phyloP scores from a whole-genome alignment of 1,140 invertebrate genomes.

The Ceratina calcarata region DNA sequence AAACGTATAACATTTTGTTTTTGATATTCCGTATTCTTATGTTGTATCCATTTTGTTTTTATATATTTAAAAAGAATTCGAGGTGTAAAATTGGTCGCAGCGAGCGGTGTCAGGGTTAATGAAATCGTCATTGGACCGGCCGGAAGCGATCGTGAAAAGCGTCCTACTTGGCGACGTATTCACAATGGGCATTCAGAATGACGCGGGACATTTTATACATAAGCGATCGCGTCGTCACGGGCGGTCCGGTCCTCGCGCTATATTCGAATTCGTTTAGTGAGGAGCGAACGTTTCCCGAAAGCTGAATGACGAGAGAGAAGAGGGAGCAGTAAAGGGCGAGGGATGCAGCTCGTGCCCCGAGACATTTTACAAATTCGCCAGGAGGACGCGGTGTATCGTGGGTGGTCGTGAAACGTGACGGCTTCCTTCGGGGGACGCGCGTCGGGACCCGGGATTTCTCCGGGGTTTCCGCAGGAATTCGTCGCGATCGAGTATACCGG shows the following conservation, averaged over 20 bases:
- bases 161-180: not conserved
- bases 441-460: conserved; percentile 23
- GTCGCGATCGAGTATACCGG: conserved; percentile 13
- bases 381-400: conserved; percentile 45
- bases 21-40: no score
- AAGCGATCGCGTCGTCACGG: conserved; percentile 25
- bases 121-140: conserved; percentile 33
- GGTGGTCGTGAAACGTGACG: conserved; percentile 53
- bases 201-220: conserved; percentile 14
- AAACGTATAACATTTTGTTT: no score
- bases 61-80: no score
- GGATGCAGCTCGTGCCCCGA: conserved; percentile 39
- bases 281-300: conserved; percentile 20
- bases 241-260: conserved; percentile 48
- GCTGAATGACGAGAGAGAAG: conserved; percentile 13
- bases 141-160: conserved; percentile 37
- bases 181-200: conserved; percentile 11
- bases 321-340: not conserved
- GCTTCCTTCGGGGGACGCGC: conserved; percentile 42
- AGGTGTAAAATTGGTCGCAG: no score
- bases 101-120: conserved; percentile 9
- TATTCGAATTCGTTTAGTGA: conserved; percentile 59
- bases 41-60: no score
- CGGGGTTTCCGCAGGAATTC: conserved; percentile 48
- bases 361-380: conserved; percentile 61